Evolutionary conservation across 2,113 vertebrate genomes (phyloP).

Genomic region (Triplophysa dalaica): DNA sequence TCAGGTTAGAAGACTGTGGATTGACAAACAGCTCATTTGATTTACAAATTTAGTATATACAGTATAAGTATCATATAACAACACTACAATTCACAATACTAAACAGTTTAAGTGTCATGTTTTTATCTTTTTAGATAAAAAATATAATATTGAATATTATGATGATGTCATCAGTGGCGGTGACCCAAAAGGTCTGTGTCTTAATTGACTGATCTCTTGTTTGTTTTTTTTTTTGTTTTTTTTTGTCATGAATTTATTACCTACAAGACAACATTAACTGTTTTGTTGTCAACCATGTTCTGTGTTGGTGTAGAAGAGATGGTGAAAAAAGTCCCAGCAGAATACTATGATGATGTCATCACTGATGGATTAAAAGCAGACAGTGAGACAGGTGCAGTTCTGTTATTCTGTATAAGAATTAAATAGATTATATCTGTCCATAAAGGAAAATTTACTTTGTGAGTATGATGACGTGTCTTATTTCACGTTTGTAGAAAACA

Average conservation of each 20-base stretch:
- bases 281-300: neutral
- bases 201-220: neutral
- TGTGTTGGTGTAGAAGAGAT: neutral
- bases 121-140: too few species aligned
- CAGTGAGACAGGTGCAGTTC: slow-evolving; percentile 13
- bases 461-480: neutral
- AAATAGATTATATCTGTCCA: neutral
- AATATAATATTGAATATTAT: neutral
- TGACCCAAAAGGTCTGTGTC: neutral
- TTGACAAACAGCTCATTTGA: neutral
- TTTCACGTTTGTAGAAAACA: slow-evolving; percentile 32
- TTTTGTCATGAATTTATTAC: neutral
- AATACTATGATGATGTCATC: slow-evolving; percentile 18
- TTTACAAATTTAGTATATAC: too few species aligned
- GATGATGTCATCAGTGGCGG: neutral
- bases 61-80: too few species aligned
- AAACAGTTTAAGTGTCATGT: neutral
- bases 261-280: neutral
- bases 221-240: neutral
- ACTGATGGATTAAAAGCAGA: neutral
- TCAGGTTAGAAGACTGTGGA: slow-evolving; percentile 5
- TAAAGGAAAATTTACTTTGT: neutral
- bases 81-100: too few species aligned
- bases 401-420: neutral
- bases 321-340: neutral